Base-by-base conservation (phyloP, 1,140 invertebrate genomes). In the Aphelinus atriplicis region DNA sequence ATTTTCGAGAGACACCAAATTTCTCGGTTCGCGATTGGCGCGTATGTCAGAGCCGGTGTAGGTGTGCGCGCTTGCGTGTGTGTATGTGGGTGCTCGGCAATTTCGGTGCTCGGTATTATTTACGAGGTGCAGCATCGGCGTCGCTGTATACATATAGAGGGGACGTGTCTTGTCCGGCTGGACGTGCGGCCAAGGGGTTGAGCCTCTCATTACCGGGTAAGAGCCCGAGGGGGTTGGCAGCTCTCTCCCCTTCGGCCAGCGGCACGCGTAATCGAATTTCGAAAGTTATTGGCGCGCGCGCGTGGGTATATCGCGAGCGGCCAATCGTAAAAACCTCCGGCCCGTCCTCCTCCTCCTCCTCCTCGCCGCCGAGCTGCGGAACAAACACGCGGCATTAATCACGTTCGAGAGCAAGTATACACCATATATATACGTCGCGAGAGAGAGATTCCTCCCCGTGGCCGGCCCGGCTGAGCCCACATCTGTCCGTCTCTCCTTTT, bases 241-340 rank as follows among this genome's bases (percentile, higher is more conserved):
- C 61, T 55, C 80, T 51, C 62, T 55, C 77, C 26, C 57, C n/a
- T 26, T 43, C n/a, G 10, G 47, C 7, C 26, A 26, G 26, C 26
- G 26, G 45, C 26, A 26, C 26, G 78, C 80, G 80, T 84, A 86
- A 85, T 85, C 85, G 85, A 85, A 86, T 86, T 86, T 84, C 78
- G 73, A 82, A 80, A 86, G 82, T 85, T 85, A 86, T 84, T 82
- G 83, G 83, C 80, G 73, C 62, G 76, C 68, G 51, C 26, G 26
- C 26, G 26, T 68, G 62, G 48, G 69, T 65, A 60, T 61, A 70
- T 61, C 58, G 67, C 26, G 63, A 26, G 26, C 26, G 26, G 26
- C 26, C 26, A 26, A 26, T 67, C 66, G 65, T 68, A 68, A 69
- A 70, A 75, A 62, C 26, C 26, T 26, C 26, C 26, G 26, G 26